These are phyloP conservation scores for Sciurus vulgaris DNA, from an alignment of 2,797 vertebrate genomes.

Conservation along the genomic window DNA sequence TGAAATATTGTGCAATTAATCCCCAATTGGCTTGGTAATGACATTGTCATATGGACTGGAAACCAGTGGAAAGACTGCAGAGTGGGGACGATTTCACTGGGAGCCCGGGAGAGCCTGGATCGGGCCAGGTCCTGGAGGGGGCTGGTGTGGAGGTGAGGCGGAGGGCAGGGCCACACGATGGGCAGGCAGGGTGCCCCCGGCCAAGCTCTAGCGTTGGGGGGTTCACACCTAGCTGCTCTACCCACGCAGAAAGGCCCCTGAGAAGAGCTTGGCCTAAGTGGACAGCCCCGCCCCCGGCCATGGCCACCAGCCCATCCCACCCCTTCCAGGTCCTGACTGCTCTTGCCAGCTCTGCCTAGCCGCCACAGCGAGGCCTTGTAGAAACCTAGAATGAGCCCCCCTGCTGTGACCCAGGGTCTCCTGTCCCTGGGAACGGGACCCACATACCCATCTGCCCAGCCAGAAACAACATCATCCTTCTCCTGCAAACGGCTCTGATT, in stretches of 20 bases:
- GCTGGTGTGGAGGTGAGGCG: fast-evolving
- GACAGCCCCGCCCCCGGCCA: not conserved
- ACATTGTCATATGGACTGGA: not conserved
- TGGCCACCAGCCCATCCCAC: not conserved
- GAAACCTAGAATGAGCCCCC: not conserved
- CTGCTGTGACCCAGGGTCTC: not conserved
- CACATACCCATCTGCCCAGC: fast-evolving
- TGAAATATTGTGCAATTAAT: slow-evolving; percentile 41
- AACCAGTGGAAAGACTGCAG: not conserved
- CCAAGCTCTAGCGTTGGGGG: too few species aligned
- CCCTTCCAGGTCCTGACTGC: not conserved
- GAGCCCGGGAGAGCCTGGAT: fast-evolving
- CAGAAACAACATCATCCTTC: not conserved
- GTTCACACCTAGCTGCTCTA: fast-evolving
- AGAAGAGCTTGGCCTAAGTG: not conserved
- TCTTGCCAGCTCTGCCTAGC: too few species aligned
- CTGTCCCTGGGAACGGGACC: not conserved
- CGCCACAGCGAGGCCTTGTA: not conserved
- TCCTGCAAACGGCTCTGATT: fast-evolving
- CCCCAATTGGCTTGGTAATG: not conserved
- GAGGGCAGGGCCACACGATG: fast-evolving
- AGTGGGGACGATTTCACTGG: not conserved
- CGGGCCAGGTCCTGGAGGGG: not conserved
- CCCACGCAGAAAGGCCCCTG: not conserved
- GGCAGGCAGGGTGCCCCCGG: not conserved